A percentile compares a stretch with the other conserved stretches of the same genome.
These are phyloP conservation scores for Chromis chromis DNA, from an alignment of 2,797 vertebrate genomes.

Conservation along the genomic window DNA sequence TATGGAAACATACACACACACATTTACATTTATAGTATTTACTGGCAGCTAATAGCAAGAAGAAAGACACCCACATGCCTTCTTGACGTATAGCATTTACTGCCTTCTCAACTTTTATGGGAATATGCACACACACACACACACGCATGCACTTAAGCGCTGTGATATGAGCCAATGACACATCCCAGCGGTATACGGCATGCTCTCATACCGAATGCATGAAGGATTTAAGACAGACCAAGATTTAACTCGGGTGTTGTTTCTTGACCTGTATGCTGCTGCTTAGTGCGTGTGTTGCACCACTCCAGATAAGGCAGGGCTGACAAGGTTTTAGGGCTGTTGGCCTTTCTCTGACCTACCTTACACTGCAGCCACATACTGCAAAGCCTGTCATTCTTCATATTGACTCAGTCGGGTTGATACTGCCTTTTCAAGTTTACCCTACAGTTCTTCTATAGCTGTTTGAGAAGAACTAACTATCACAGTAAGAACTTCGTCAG, in stretches of 20 bases:
- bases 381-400: slow-evolving; percentile 31
- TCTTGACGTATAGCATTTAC: slow-evolving; percentile 52
- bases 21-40: slow-evolving; percentile 62
- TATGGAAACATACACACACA: slow-evolving; percentile 56
- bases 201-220: slow-evolving; percentile 60
- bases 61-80: slow-evolving; percentile 36
- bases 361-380: slow-evolving; percentile 24
- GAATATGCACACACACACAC: slow-evolving; percentile 30
- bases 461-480: background rate
- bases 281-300: slow-evolving; percentile 22
- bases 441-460: background rate
- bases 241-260: slow-evolving; percentile 39
- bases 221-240: slow-evolving; percentile 47
- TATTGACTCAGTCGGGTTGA: slow-evolving; percentile 19
- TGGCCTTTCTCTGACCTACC: slow-evolving; percentile 48
- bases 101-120: slow-evolving; percentile 62
- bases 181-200: slow-evolving; percentile 44
- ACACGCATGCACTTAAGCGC: slow-evolving; percentile 9
- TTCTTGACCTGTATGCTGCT: slow-evolving; percentile 26
- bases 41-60: slow-evolving; percentile 47
- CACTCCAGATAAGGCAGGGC: slow-evolving; percentile 53
- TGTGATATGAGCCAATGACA: slow-evolving; percentile 62
- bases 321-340: slow-evolving; percentile 28
- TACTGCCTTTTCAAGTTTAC: slow-evolving; percentile 3
- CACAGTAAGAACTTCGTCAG: no score